Base-by-base conservation (phyloP, 2,888 invertebrate genomes). In the Brenthis ino region DNA sequence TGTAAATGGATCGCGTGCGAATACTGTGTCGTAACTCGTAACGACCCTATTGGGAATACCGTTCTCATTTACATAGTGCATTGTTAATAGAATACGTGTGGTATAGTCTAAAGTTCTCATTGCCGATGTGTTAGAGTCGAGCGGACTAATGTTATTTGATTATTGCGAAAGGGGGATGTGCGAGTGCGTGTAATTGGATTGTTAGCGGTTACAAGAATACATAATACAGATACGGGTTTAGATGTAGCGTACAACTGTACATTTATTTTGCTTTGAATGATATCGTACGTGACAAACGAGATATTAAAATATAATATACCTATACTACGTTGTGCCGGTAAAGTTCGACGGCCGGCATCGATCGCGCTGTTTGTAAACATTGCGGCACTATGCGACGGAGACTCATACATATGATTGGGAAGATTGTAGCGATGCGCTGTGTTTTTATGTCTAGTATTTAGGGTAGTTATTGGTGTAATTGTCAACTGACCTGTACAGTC, bases 401-500 rank as follows among this genome's bases (percentile, higher is more conserved):
- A 71, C 55, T 54, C 61, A 67, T 50, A 37, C 61, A 67, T 50
- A 37, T 51, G 50, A 11, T 50, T 16, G 37, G 16, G 12, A 28
- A 56, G 48, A 20, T 47, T 58, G 4, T 5, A 2, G 13, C 57
- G 20, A 5, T 14, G 14, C n/a, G 8, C 24, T 58, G 24, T 48
- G 48, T 20, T 11, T 11, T 14, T 24, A 3, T 4, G n/a, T 37
- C 11, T 43, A 43, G 37, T n/a, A 2, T 16, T 57, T 28, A 64
- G 68, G 65, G 37, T 54, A 43, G 16, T 50, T 37, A 73, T 61
- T 60, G 53, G 60, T 43, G 64, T 68, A 64, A 57, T 8, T 37
- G 33, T 6, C 5, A 68, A 94, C 96, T 96, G 85, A 97, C 97
- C 97, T 97, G 95, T 80, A 96, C 95, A 79, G 95, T 95, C 85